Conservation (phyloP, 2,113 vertebrate species). For the Arvicanthis niloticus region DNA sequence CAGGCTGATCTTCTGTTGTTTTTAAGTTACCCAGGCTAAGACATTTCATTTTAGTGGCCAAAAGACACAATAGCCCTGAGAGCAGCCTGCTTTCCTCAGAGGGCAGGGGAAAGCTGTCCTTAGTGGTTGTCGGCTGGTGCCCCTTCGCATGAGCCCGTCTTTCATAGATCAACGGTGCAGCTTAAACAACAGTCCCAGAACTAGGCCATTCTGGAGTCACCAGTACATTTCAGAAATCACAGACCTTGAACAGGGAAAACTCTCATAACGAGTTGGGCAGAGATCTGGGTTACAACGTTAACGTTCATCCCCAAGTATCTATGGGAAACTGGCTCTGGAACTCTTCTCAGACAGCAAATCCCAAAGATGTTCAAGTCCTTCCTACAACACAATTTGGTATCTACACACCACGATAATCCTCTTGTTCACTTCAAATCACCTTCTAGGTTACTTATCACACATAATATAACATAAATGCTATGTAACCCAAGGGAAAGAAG, state of each 20-base stretch:
- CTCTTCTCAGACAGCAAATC: background rate
- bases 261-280: background rate
- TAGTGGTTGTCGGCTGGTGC: fast-evolving
- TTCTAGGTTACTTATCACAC: background rate
- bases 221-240: background rate
- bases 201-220: background rate
- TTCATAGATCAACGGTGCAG: background rate
- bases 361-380: background rate
- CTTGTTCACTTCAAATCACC: background rate
- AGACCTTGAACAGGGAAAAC: background rate
- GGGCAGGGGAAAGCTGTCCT: background rate
- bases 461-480: background rate
- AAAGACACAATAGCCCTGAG: background rate
- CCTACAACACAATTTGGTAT: background rate
- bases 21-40: background rate
- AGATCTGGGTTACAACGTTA: background rate
- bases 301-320: too few species aligned
- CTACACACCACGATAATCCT: background rate
- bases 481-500: background rate
- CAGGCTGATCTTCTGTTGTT: background rate
- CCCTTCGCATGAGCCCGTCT: background rate
- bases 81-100: background rate
- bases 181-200: background rate
- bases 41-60: background rate
- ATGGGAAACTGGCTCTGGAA: background rate